Percentiles rank a stretch among this genome's conserved stretches.
phyloP scores from a whole-genome alignment of 2,113 vertebrate genomes.

The Vombatus ursinus region DNA sequence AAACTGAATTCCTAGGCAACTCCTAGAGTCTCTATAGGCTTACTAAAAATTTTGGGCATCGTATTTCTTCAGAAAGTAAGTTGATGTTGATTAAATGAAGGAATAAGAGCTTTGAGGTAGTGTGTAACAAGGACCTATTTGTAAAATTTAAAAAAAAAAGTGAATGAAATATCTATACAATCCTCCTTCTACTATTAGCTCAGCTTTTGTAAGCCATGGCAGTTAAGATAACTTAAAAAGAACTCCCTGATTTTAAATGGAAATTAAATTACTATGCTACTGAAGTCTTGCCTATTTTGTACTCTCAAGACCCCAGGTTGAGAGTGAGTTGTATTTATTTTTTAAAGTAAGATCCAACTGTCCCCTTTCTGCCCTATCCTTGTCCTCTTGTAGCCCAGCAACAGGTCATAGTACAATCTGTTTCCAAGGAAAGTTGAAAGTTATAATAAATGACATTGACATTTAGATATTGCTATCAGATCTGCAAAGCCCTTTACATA shows the following conservation, averaged over 20 bases:
- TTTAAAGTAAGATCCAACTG: constrained; percentile 35
- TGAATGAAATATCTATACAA: background rate
- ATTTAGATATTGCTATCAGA: background rate
- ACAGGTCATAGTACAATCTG: background rate
- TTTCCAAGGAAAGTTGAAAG: background rate
- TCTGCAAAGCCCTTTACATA: background rate
- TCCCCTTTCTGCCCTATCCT: constrained; percentile 13
- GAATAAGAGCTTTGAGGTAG: constrained; percentile 1
- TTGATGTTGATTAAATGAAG: background rate
- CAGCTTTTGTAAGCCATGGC: background rate
- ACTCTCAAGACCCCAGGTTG: background rate
- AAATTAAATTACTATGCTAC: background rate
- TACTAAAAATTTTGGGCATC: background rate
- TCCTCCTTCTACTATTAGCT: background rate
- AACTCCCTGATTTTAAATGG: background rate
- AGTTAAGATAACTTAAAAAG: background rate
- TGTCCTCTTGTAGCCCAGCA: background rate
- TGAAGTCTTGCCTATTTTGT: background rate
- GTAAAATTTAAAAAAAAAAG: background rate
- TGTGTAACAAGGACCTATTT: background rate
- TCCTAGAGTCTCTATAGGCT: background rate
- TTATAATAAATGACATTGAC: background rate
- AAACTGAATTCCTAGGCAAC: background rate
- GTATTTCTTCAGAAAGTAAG: constrained; percentile 1
- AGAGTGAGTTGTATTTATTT: constrained; percentile 15